phyloP scores from a whole-genome alignment of 2,888 invertebrate species.

The Halocaridina rubra region DNA sequence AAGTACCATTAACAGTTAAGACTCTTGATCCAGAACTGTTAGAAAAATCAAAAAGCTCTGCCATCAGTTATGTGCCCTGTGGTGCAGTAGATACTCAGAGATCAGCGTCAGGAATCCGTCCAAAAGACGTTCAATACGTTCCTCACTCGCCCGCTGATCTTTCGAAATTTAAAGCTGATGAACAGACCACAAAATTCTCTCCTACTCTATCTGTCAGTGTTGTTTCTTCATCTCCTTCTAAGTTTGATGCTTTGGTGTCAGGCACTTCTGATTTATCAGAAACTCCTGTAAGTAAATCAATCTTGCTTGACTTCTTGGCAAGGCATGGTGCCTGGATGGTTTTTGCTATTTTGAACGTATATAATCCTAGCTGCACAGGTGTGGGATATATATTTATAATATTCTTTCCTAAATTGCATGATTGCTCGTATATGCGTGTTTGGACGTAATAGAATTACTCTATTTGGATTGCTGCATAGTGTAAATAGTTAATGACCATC shows the following conservation, averaged over 20 bases:
- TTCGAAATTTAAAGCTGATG: background rate
- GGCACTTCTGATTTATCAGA: constrained; percentile 6
- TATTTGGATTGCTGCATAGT: too few species aligned
- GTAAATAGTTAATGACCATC: too few species aligned
- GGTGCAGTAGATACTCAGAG: background rate
- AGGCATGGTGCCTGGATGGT: constrained; percentile 20
- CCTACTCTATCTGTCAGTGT: background rate
- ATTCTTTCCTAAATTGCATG: too few species aligned
- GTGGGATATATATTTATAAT: too few species aligned
- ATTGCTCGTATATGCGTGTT: too few species aligned
- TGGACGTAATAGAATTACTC: too few species aligned
- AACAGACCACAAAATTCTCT: background rate
- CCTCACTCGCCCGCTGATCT: constrained; percentile 31
- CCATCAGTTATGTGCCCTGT: constrained; percentile 30
- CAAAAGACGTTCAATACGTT: constrained; percentile 26
- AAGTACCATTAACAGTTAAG: background rate
- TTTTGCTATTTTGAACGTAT: too few species aligned
- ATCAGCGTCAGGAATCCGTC: background rate
- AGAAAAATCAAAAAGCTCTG: background rate
- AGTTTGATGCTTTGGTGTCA: constrained; percentile 20
- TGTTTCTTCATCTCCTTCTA: constrained; percentile 10
- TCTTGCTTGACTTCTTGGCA: background rate
- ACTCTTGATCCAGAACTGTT: background rate
- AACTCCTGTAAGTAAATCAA: constrained; percentile 17
- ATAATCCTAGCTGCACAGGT: too few species aligned